Percentiles rank a stretch among this genome's conserved stretches.
Conservation (phyloP, 2,797 vertebrate species). For the Masticophis lateralis region DNA sequence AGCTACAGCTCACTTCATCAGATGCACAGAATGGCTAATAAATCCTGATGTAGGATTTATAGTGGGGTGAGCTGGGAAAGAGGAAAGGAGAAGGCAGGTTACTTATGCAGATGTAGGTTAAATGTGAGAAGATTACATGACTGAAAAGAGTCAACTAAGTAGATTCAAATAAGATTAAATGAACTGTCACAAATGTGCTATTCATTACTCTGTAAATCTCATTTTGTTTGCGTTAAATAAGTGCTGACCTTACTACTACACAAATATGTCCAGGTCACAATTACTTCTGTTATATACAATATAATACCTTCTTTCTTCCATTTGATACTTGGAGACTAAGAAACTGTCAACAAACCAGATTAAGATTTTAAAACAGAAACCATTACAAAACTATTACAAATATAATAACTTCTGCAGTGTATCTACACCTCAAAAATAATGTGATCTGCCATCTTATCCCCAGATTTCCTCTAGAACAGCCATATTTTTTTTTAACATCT, state of each 20-base stretch:
- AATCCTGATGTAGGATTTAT: neutral
- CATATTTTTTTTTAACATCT: neutral
- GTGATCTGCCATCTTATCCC: neutral
- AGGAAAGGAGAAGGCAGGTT: neutral
- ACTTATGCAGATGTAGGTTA: neutral
- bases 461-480: neutral
- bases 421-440: neutral
- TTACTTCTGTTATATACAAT: conserved; percentile 61
- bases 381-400: neutral
- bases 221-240: conserved; percentile 70
- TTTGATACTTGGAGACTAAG: neutral
- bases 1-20: neutral
- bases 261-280: conserved; percentile 48
- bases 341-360: neutral
- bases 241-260: conserved; percentile 63
- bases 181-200: neutral
- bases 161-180: neutral
- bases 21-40: neutral
- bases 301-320: conserved; percentile 42
- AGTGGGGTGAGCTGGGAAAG: neutral
- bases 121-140: neutral
- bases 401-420: neutral
- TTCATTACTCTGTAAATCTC: conserved; percentile 55
- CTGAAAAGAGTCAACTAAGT: neutral
- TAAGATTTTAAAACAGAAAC: neutral